Conservation (phyloP, 2,888 invertebrate species). For the Antheraea yamamai region DNA sequence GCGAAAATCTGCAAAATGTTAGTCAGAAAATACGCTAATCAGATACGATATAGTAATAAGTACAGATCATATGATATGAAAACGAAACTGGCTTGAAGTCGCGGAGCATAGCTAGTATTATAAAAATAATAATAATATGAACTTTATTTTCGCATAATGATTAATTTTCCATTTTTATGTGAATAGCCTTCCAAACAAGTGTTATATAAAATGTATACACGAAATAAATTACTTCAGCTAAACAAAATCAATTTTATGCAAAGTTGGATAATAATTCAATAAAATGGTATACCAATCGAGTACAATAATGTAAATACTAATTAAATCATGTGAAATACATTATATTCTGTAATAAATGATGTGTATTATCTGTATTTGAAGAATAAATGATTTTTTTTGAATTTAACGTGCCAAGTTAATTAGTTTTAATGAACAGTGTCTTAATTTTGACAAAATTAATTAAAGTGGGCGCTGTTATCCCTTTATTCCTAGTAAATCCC, state of each 20-base stretch:
- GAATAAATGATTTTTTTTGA: constrained; percentile 77
- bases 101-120: too few species aligned
- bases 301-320: constrained; percentile 77
- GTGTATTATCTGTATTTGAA: constrained; percentile 61
- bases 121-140: too few species aligned
- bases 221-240: constrained; percentile 18
- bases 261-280: constrained; percentile 45
- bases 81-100: too few species aligned
- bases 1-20: too few species aligned
- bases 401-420: constrained; percentile 76
- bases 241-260: constrained; percentile 43
- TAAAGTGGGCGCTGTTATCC: neutral
- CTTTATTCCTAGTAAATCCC: neutral
- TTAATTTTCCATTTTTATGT: too few species aligned
- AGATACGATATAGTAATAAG: too few species aligned
- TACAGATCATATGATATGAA: too few species aligned
- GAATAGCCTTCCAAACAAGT: neutral
- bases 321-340: constrained; percentile 64
- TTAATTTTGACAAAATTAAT: neutral
- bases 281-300: constrained; percentile 74
- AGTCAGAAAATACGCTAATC: too few species aligned
- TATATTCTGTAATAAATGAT: constrained; percentile 54
- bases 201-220: neutral
- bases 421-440: constrained; percentile 56
- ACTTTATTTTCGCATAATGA: too few species aligned